These are phyloP conservation scores for Hydrotaea diabolus DNA, from an alignment of 2,888 invertebrate species.

Conservation along the genomic window DNA sequence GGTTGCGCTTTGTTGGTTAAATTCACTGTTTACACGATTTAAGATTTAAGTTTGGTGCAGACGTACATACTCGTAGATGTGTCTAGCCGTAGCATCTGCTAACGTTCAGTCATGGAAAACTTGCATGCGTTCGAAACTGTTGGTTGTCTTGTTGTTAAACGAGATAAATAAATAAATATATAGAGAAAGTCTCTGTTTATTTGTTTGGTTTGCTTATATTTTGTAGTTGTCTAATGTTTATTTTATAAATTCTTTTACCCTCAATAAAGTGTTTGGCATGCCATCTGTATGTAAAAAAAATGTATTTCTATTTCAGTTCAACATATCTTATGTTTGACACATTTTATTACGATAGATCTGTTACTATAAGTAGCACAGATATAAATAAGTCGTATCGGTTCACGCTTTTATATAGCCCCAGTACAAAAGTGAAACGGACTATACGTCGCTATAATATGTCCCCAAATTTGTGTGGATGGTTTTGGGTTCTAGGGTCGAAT, in stretches of 20 bases:
- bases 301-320: no score
- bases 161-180: constrained; percentile 32
- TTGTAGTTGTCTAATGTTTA: neutral
- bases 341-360: no score
- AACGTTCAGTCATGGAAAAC: neutral
- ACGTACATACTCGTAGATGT: neutral
- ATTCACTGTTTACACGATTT: constrained; percentile 23
- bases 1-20: constrained; percentile 44
- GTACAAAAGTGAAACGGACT: no score
- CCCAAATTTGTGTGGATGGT: no score
- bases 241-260: constrained; percentile 14
- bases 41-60: neutral
- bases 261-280: constrained; percentile 9
- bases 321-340: no score
- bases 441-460: no score
- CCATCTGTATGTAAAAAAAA: neutral
- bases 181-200: constrained; percentile 35
- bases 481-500: no score
- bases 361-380: no score
- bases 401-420: no score
- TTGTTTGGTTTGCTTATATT: constrained; percentile 5
- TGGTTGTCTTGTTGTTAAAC: no score
- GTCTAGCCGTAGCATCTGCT: neutral
- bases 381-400: no score
- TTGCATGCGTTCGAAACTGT: neutral